These are phyloP conservation scores for Apantesis nais DNA, from an alignment of 2,888 invertebrate genomes.

Conservation along the genomic window DNA sequence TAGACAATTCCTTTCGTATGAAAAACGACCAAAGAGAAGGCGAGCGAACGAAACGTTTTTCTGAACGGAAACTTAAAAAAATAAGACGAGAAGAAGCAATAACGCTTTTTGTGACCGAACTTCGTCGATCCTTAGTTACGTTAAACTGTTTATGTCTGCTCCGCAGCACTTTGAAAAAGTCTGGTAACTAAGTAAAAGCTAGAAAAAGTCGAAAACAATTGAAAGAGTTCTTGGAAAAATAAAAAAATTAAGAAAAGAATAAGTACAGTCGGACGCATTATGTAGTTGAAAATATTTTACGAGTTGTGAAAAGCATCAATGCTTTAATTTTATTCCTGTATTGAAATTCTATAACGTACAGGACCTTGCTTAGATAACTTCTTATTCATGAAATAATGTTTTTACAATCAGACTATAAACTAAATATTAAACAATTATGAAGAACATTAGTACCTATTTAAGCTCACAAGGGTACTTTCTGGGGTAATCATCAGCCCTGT, in stretches of 20 bases:
- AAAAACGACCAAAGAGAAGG: background rate
- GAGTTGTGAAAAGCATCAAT: background rate
- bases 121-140: background rate
- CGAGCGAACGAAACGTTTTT: background rate
- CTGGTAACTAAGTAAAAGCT: background rate
- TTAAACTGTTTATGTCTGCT: conserved; percentile 14
- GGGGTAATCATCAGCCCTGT: background rate
- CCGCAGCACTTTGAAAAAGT: conserved; percentile 11
- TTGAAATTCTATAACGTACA: no score
- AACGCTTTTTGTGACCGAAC: conserved; percentile 21
- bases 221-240: background rate
- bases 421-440: background rate
- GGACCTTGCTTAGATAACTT: background rate
- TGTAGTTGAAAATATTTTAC: background rate
- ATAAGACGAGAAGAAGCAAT: conserved; percentile 33
- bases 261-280: background rate
- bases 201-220: background rate
- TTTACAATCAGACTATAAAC: background rate
- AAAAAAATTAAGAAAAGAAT: background rate
- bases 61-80: conserved; percentile 23
- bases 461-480: background rate
- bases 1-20: background rate
- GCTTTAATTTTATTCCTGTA: background rate
- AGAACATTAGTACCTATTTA: background rate
- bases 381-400: background rate